Base-by-base conservation (phyloP, 2,888 invertebrate genomes). In the Liposcelis brunnea region DNA sequence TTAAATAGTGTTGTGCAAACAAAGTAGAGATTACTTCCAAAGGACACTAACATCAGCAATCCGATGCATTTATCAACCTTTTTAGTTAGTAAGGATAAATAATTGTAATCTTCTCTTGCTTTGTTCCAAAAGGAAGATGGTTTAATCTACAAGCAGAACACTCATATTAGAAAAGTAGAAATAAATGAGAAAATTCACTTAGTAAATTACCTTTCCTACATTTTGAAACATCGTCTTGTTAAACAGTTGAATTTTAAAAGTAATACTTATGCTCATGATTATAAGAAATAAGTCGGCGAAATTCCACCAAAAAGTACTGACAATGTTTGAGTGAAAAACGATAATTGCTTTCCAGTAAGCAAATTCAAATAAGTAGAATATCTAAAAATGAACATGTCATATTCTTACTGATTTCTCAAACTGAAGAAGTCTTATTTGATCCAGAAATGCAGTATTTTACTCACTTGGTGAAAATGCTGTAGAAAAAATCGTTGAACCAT, bases 201-300 rank as follows among this genome's bases (percentile, higher is more conserved):
- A n/a, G n/a, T n/a, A n/a, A n/a, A n/a, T n/a, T n/a, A 26, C 26
- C 26, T 26, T 4, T 26, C 26, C 26, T 6, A 26, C 8, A 8
- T 26, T 8, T 26, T 26, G 26, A 26, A 26, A 26, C 4, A 26
- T 26, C 8, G 26, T 8, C n/a, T 62, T 59, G 52, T 80, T 56
- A 38, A 56, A 43, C 50, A 55, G 55, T 18, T 52, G 49, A 43
- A 56, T 56, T 46, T 54, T 48, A n/a, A 52, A 48, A 1, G 53
- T 47, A 42, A 59, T 42, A 1, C 55, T 52, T 5, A 55, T 38
- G 4, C 55, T 52, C 18, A 59, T 35, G 10, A 56, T 21, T 45
- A 55, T 55, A 18, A 59, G 50, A 43, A 58, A 56, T 14, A 59
- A 50, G 48, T 59, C 57, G 34, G 52, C 53, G 45, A 53, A 58